Percentiles rank a stretch among this genome's conserved stretches.
Conservation (phyloP, 2,113 vertebrate species). For the Megaptera novaeangliae region DNA sequence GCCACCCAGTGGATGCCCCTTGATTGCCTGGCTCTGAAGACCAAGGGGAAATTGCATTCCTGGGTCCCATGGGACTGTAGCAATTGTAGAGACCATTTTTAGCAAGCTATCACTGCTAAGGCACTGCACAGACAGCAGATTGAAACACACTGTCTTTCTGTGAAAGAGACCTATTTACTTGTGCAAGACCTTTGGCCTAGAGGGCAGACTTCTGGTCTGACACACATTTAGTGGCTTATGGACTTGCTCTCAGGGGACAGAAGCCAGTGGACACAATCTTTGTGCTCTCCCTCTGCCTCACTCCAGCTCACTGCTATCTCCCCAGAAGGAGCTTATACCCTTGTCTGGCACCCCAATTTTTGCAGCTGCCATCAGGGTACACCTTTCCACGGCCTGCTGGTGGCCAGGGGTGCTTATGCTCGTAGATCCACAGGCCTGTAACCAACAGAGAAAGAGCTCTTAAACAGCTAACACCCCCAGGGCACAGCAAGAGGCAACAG, state of each 20-base stretch:
- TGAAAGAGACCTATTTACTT: background rate
- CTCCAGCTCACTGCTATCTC: background rate
- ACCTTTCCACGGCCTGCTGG: background rate
- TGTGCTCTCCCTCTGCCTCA: background rate
- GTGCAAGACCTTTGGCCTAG: background rate
- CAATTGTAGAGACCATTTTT: background rate
- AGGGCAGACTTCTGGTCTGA: background rate
- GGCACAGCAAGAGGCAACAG: background rate
- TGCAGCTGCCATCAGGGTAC: background rate
- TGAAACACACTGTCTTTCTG: background rate
- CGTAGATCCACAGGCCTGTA: background rate
- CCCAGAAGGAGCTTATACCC: background rate
- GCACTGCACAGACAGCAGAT: background rate
- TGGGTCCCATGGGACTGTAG: background rate
- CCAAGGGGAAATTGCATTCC: background rate
- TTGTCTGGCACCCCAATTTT: background rate
- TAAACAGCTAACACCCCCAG: background rate
- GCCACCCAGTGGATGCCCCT: background rate
- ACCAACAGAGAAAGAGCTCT: background rate
- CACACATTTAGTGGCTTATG: background rate
- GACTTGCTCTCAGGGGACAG: background rate
- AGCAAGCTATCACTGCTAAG: background rate
- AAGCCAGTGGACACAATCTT: background rate
- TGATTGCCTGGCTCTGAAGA: background rate
- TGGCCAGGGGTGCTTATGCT: background rate